phyloP scores from a whole-genome alignment of 2,113 vertebrate genomes.

The Dicerorhinus sumatrensis region DNA sequence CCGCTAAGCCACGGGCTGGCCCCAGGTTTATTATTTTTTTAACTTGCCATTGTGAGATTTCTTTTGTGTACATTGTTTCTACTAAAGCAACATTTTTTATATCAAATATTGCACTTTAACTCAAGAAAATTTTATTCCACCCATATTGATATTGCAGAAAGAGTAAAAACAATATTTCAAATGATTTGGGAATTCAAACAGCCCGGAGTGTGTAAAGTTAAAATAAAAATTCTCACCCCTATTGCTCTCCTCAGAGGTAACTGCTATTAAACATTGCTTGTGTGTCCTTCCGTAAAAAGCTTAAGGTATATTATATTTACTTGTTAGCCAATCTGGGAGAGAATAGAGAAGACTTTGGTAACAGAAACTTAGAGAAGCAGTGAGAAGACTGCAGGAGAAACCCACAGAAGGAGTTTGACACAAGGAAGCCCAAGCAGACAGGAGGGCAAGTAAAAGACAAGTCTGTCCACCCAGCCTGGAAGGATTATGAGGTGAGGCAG shows the following conservation, averaged over 20 bases:
- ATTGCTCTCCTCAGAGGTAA: not conserved
- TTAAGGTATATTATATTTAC: not conserved
- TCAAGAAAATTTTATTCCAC: not conserved
- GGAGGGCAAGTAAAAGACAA: not conserved
- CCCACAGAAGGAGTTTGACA: not conserved
- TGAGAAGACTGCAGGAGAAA: not conserved
- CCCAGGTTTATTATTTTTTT: no score
- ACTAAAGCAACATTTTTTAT: not conserved
- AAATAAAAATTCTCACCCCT: not conserved
- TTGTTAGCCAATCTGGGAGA: not conserved
- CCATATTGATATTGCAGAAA: not conserved
- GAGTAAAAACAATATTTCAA: not conserved
- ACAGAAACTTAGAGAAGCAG: not conserved
- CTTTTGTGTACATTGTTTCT: not conserved
- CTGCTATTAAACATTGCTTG: not conserved
- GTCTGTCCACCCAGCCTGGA: not conserved
- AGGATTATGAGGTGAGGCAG: not conserved
- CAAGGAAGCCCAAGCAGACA: not conserved
- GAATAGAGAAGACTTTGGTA: not conserved
- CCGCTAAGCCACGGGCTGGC: no score
- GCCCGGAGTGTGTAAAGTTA: not conserved
- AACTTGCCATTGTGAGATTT: not conserved
- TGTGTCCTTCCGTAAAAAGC: not conserved
- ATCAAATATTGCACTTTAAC: not conserved
- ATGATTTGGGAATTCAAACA: not conserved